These are phyloP conservation scores for Aproaerema taeniolella DNA, from an alignment of 2,888 invertebrate genomes.

Conservation along the genomic window DNA sequence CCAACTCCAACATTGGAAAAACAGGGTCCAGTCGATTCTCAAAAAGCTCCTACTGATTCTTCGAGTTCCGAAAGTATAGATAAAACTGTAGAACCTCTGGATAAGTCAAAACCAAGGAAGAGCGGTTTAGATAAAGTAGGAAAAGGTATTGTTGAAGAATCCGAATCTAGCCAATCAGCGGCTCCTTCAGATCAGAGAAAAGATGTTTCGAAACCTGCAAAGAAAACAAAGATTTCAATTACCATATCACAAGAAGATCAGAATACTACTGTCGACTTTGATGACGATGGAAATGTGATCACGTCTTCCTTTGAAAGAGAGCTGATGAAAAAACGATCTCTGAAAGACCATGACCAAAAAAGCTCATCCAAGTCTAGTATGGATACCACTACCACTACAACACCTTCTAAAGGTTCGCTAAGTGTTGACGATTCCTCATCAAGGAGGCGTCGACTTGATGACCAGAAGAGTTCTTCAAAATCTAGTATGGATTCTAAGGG, in stretches of 20 bases:
- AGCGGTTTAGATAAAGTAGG: constrained; percentile 59
- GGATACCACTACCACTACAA: constrained; percentile 66
- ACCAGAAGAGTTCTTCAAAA: constrained; percentile 77
- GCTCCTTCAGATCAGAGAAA: constrained; percentile 65
- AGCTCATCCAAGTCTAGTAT: constrained; percentile 80
- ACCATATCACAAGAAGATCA: constrained; percentile 75
- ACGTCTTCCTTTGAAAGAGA: constrained; percentile 66
- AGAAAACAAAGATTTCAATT: constrained; percentile 72
- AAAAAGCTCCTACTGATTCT: constrained; percentile 76
- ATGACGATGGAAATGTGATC: constrained; percentile 69
- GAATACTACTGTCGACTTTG: constrained; percentile 71
- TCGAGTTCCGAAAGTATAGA: constrained; percentile 75
- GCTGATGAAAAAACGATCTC: constrained; percentile 56
- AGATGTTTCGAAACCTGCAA: constrained; percentile 67
- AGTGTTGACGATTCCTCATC: constrained; percentile 73
- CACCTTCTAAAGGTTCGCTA: constrained; percentile 66
- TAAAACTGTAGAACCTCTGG: constrained; percentile 63
- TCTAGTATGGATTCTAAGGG: constrained; percentile 81
- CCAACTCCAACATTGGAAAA: constrained; percentile 80
- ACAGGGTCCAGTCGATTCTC: constrained; percentile 76
- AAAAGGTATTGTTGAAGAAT: constrained; percentile 71
- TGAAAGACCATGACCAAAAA: constrained; percentile 67
- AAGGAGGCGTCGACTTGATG: constrained; percentile 61
- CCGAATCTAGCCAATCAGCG: constrained; percentile 78
- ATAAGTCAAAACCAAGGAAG: constrained; percentile 65